phyloP scores from a whole-genome alignment of 2,797 vertebrate genomes.

The Strix occidentalis region DNA sequence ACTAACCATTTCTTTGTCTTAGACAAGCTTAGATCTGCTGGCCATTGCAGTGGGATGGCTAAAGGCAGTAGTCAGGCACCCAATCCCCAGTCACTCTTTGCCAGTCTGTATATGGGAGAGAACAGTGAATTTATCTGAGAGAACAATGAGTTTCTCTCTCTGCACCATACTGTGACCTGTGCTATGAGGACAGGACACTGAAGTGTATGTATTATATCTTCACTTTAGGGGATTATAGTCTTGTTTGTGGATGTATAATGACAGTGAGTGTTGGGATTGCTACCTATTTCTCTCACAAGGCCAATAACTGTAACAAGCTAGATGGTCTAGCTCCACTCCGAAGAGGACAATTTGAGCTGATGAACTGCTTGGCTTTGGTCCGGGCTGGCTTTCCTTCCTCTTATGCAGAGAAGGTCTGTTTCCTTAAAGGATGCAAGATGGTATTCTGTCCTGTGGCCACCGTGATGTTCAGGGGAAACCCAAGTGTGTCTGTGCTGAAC shows the following conservation, averaged over 20 bases:
- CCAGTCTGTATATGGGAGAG: neutral
- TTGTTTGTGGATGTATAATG: neutral
- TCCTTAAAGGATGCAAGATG: neutral
- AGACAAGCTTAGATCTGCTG: neutral
- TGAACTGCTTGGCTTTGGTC: neutral
- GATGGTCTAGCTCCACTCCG: neutral
- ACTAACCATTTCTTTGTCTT: neutral
- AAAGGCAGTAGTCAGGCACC: neutral
- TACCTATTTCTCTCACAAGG: neutral
- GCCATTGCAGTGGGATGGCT: neutral
- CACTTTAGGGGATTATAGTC: neutral
- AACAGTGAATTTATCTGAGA: neutral
- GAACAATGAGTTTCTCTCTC: neutral
- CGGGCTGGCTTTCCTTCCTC: neutral
- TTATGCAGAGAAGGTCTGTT: neutral
- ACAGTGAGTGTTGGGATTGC: neutral
- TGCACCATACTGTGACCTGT: neutral
- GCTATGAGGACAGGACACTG: neutral
- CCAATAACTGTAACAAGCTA: neutral
- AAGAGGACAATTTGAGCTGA: neutral
- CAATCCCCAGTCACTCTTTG: neutral
- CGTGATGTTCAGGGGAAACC: neutral
- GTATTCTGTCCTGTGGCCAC: neutral
- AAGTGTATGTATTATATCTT: neutral
- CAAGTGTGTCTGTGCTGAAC: neutral